Conservation (phyloP, 2,888 invertebrate species). For the Mimumesa dahlbomi region DNA sequence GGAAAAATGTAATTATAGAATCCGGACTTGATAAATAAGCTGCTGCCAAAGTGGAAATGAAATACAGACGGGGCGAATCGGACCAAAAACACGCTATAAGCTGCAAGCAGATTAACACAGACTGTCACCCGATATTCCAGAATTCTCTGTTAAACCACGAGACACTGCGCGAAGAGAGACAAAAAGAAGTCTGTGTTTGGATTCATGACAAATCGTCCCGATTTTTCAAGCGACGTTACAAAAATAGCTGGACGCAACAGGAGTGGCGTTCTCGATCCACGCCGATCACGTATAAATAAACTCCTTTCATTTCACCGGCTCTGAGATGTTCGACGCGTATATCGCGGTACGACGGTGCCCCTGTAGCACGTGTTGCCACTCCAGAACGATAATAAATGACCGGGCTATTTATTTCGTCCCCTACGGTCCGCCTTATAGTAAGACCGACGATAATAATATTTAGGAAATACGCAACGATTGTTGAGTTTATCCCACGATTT, state of each 20-base stretch:
- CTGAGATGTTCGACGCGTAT: constrained; percentile 3
- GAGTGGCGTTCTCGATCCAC: constrained; percentile 20
- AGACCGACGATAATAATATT: constrained; percentile 7
- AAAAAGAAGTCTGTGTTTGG: background rate
- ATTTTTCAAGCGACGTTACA: constrained; percentile 10
- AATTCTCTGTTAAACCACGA: background rate
- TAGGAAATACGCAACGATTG: background rate
- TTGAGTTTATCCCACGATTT: too few species aligned
- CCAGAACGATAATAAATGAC: constrained; percentile 12
- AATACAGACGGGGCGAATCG: too few species aligned
- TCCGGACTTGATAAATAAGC: background rate
- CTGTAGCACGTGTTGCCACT: constrained; percentile 6
- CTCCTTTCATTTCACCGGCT: background rate
- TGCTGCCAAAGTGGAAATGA: too few species aligned
- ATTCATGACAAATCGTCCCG: constrained; percentile 18
- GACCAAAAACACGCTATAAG: too few species aligned
- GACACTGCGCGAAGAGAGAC: background rate
- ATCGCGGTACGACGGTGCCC: background rate
- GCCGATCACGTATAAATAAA: constrained; percentile 44
- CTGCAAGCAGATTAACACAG: too few species aligned
- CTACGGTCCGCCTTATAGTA: background rate
- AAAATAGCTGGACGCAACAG: constrained; percentile 22
- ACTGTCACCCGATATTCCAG: background rate
- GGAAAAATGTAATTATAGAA: background rate
- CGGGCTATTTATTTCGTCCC: constrained; percentile 29